A percentile compares a stretch with the other conserved stretches of the same genome.
phyloP scores from a whole-genome alignment of 2,888 invertebrate species.

The Tillus elongatus region DNA sequence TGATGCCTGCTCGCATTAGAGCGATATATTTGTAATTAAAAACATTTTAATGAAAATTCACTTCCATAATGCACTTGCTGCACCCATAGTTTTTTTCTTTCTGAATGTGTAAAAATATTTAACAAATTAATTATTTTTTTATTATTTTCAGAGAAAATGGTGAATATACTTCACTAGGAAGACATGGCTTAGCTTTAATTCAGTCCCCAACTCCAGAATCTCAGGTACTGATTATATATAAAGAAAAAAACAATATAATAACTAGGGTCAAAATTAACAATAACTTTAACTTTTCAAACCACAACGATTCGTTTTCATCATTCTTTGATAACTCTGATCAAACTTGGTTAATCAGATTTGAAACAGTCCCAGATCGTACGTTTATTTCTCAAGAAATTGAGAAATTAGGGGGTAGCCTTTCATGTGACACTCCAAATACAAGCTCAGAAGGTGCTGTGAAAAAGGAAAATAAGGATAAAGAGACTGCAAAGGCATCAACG shows the following conservation, averaged over 20 bases:
- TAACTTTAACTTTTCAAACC: conserved; percentile 24
- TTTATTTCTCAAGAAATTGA: conserved; percentile 24
- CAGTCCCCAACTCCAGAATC: conserved; percentile 25
- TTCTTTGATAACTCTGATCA: conserved; percentile 31
- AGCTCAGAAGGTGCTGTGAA: too few relatives aligned
- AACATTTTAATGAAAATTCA: too few relatives aligned
- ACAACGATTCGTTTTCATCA: conserved; percentile 29
- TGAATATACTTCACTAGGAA: conserved; percentile 34
- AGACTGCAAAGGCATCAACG: conserved; percentile 6
- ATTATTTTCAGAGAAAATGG: conserved; percentile 35
- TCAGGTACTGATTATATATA: conserved; percentile 37
- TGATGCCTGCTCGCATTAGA: too few relatives aligned
- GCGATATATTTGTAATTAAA: too few relatives aligned
- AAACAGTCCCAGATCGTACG: conserved; percentile 24
- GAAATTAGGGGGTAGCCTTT: conserved; percentile 20
- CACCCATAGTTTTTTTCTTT: too few relatives aligned
- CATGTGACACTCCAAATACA: too few relatives aligned
- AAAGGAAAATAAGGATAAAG: conserved; percentile 8
- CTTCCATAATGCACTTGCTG: too few relatives aligned
- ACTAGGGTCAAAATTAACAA: conserved; percentile 26
- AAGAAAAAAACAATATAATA: conserved; percentile 35
- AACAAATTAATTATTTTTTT: too few relatives aligned
- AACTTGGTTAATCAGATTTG: conserved; percentile 34
- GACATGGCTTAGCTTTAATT: conserved; percentile 43
- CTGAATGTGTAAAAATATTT: too few relatives aligned